These are phyloP conservation scores for Equus przewalskii DNA, from an alignment of 2,113 vertebrate species.

Conservation along the genomic window DNA sequence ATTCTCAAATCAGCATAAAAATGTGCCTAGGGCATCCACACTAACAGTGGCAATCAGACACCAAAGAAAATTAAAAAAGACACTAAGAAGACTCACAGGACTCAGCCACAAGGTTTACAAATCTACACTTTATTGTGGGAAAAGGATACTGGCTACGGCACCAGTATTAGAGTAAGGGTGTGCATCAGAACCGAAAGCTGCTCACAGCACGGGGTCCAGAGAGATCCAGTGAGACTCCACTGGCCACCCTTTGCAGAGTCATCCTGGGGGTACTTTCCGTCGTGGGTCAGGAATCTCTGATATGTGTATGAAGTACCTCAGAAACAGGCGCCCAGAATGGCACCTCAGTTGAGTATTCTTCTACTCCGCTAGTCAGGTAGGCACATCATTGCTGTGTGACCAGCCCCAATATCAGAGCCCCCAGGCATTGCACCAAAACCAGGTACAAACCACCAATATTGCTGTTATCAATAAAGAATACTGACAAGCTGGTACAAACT, in stretches of 20 bases:
- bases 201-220: not conserved
- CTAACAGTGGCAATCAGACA: not conserved
- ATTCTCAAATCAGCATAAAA: not conserved
- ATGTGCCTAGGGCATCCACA: not conserved
- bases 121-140: not conserved
- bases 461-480: not conserved
- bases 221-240: not conserved
- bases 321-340: not conserved
- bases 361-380: not conserved
- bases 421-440: not conserved
- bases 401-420: not conserved
- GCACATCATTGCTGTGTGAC: not conserved
- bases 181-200: not conserved
- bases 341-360: not conserved
- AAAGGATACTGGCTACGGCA: not conserved
- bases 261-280: not conserved
- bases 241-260: not conserved
- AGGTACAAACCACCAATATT: not conserved
- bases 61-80: not conserved
- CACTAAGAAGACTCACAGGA: not conserved
- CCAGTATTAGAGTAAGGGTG: not conserved
- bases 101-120: not conserved
- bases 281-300: not conserved
- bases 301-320: not conserved
- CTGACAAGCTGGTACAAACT: not conserved